Evolutionary conservation across 2,797 vertebrate genomes (phyloP), one percentile per base, ranked within the genome.

Genomic region (Myotis pilosus): DNA sequence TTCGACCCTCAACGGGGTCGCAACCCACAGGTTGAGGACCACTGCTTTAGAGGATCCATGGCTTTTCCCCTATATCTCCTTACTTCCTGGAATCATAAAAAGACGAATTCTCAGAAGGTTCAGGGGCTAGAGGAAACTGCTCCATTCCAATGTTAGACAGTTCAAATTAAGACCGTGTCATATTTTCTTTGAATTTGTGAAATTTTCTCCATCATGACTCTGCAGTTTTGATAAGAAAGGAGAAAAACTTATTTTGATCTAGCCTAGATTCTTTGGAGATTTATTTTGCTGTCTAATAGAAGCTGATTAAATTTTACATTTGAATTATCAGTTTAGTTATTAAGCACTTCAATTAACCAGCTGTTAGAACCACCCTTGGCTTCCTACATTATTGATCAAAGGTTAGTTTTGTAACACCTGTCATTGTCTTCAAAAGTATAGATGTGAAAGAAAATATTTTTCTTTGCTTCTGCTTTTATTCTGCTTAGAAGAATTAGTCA

Each of bases 301-400:
- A 44, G 13, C 49, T 81, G 41, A 19, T 64, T 64, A 30, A 83
- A 76, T 75, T 92, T 95, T 91, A 51, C 23, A 78, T 88, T 80
- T 84, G 94, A 72, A 87, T 92, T 51, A 82, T 89, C 68, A 84
- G 2, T 92, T 94, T 64, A 30, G 71, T 82, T 76, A 57, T 33
- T 86, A 89, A 75, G 23, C 62, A 51, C 10, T 53, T 94, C 89
- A 92, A 94, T 87, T 91, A 89, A 0, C 62, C 57, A 95, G 71
- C 55, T 95, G 75, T 80, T 90, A 80, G 30, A 92, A 19, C 22
- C 69, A 83, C 5, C 7, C 25, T 20, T 89, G 66, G 28, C 8
- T 95, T 88, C 57, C 75, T 89, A 62, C 7, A 80, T 66, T 89
- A 49, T 71, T 92, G 92, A 95, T 80, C 71, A 94, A 94, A 89